Percentiles rank a stretch among this genome's conserved stretches.
These are phyloP conservation scores for Cerceris ruficornis DNA, from an alignment of 2,888 invertebrate species.

Conservation along the genomic window DNA sequence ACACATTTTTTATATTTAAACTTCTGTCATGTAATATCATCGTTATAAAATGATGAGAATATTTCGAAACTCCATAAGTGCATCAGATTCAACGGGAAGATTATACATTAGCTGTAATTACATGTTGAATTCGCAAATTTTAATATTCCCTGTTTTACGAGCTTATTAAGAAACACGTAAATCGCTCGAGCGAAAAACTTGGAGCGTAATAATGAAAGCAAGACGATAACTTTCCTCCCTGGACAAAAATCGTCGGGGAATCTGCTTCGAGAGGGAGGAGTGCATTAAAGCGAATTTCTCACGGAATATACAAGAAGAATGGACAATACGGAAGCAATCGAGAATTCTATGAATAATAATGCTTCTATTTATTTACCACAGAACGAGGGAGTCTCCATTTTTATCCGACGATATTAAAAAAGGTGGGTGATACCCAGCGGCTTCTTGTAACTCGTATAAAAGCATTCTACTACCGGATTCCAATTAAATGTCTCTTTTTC, in stretches of 20 bases:
- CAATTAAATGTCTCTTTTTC: constrained; percentile 21
- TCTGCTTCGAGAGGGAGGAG: constrained; percentile 17
- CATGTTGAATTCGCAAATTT: too few species aligned
- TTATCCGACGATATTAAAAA: constrained; percentile 28
- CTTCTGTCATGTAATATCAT: too few species aligned
- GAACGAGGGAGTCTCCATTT: constrained; percentile 34
- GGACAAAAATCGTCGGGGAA: constrained; percentile 16
- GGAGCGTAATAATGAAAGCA: background rate
- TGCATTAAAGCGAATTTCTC: constrained; percentile 46
- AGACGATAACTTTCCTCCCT: background rate
- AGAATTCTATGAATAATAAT: constrained; percentile 65
- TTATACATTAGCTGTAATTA: too few species aligned
- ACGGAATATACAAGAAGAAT: constrained; percentile 39
- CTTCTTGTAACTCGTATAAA: constrained; percentile 14
- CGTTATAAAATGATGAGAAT: too few species aligned
- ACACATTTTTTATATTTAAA: too few species aligned
- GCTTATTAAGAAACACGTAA: too few species aligned
- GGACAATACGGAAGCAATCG: constrained; percentile 50
- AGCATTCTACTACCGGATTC: constrained; percentile 8
- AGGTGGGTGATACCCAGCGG: constrained; percentile 5
- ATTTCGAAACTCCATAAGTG: too few species aligned
- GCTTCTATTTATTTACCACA: constrained; percentile 51
- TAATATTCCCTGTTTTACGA: too few species aligned
- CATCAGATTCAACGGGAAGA: too few species aligned
- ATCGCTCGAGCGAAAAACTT: background rate